These are phyloP conservation scores for Acronicta psi DNA, from an alignment of 2,888 invertebrate species.

Conservation along the genomic window DNA sequence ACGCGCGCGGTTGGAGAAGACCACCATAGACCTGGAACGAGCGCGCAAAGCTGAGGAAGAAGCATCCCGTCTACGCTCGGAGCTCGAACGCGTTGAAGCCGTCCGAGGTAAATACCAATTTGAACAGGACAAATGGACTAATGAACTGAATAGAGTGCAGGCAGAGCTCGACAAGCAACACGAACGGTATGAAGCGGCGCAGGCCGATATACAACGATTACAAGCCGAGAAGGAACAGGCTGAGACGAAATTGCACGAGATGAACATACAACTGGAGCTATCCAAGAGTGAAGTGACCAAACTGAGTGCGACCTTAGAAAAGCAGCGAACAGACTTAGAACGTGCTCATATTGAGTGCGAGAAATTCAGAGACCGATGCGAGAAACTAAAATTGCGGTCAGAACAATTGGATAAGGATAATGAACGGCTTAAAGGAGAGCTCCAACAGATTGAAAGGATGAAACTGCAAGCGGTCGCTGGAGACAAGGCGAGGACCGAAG, in stretches of 20 bases:
- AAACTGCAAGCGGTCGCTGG: slow-evolving; percentile 91
- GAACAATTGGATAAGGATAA: slow-evolving; percentile 91
- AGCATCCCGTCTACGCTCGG: slow-evolving; percentile 90
- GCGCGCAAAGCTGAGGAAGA: slow-evolving; percentile 92
- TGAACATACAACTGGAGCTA: slow-evolving; percentile 94
- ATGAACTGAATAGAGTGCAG: slow-evolving; percentile 93
- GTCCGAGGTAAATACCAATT: slow-evolving; percentile 90
- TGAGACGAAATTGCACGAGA: slow-evolving; percentile 92
- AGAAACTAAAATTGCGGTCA: slow-evolving; percentile 93
- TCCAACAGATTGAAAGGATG: slow-evolving; percentile 93
- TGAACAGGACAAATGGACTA: slow-evolving; percentile 88
- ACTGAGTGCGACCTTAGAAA: slow-evolving; percentile 92
- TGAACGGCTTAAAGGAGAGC: slow-evolving; percentile 83
- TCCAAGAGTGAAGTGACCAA: slow-evolving; percentile 94
- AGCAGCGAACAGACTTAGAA: slow-evolving; percentile 94
- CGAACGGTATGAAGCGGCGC: slow-evolving; percentile 93
- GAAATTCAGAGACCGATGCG: slow-evolving; percentile 95
- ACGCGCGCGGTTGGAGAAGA: slow-evolving; percentile 94
- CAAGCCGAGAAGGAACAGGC: slow-evolving; percentile 91
- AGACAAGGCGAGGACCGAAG: slow-evolving; percentile 91
- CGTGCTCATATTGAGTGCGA: slow-evolving; percentile 96
- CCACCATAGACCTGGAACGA: slow-evolving; percentile 93
- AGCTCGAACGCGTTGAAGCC: slow-evolving; percentile 93
- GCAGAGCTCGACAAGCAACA: slow-evolving; percentile 92
- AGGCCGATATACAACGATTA: slow-evolving; percentile 92